These are phyloP conservation scores for Brachionus sp. DNA, from an alignment of 1,140 invertebrate genomes.

Conservation along the genomic window DNA sequence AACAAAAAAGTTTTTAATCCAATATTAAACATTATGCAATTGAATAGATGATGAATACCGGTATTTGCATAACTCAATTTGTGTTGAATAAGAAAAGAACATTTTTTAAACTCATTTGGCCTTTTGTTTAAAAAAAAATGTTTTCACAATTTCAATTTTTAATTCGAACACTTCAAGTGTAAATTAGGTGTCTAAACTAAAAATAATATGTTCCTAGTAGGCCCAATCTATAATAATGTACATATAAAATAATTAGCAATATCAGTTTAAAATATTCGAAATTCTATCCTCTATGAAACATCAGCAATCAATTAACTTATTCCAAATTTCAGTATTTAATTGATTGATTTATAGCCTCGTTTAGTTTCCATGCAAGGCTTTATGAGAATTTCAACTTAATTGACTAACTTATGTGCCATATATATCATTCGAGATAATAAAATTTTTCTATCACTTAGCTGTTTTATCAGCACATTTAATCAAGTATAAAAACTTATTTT, in stretches of 20 bases:
- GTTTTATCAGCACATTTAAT: background rate
- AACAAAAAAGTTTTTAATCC: background rate
- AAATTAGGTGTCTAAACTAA: conserved; percentile 29
- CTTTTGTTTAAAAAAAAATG: conserved; percentile 16
- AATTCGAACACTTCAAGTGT: background rate
- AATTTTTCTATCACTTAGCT: background rate
- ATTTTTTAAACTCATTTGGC: background rate
- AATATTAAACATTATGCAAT: background rate
- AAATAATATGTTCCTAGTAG: conserved; percentile 36
- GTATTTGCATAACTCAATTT: background rate
- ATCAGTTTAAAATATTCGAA: conserved; percentile 24
- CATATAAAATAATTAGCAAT: conserved; percentile 36
- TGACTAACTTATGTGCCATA: conserved; percentile 24
- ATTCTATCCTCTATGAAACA: background rate
- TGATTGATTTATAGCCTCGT: conserved; percentile 6
- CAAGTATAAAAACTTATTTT: background rate
- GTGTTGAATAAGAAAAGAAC: conserved; percentile 5
- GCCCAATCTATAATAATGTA: background rate
- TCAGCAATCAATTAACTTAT: conserved; percentile 19
- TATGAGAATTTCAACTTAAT: conserved; percentile 5
- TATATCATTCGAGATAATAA: background rate
- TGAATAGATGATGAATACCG: background rate
- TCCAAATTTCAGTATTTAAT: conserved; percentile 8
- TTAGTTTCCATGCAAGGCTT: background rate
- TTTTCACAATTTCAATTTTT: background rate